Conservation (phyloP, 2,888 invertebrate genomes). For the Boloria euphrosyne region DNA sequence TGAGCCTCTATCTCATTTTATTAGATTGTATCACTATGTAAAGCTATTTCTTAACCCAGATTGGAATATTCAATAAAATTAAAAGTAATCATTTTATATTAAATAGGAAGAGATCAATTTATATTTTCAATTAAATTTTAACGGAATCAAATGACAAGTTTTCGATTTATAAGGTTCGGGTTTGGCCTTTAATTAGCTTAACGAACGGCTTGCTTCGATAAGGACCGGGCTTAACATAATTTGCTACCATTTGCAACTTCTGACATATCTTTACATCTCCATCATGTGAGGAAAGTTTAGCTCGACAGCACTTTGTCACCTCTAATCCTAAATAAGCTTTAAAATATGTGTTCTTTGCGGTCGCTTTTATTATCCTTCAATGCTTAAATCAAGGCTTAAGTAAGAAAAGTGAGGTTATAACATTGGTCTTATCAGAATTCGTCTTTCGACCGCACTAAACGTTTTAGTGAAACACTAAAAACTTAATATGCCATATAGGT, state of each 20-base stretch:
- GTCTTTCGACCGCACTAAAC: too few relatives aligned
- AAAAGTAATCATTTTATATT: too few relatives aligned
- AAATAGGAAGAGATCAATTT: too few relatives aligned
- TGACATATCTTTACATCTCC: slow-evolving; percentile 40
- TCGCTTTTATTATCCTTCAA: not conserved
- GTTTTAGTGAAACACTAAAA: too few relatives aligned
- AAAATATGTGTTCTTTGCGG: slow-evolving; percentile 42
- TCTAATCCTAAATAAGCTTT: slow-evolving; percentile 42
- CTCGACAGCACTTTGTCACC: slow-evolving; percentile 42
- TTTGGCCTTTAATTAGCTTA: slow-evolving; percentile 19
- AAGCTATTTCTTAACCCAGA: too few relatives aligned
- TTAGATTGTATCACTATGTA: too few relatives aligned
- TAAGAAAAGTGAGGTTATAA: not conserved
- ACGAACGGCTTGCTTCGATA: slow-evolving; percentile 42
- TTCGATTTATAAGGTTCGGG: slow-evolving; percentile 16
- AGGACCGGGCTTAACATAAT: slow-evolving; percentile 36
- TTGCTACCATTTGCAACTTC: slow-evolving; percentile 40
- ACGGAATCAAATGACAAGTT: slow-evolving; percentile 10
- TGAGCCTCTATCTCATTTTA: too few relatives aligned
- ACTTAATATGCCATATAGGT: too few relatives aligned
- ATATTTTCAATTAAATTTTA: not conserved
- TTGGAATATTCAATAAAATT: too few relatives aligned
- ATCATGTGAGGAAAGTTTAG: slow-evolving; percentile 33
- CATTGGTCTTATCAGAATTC: not conserved
- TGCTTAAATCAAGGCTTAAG: not conserved